Base-by-base conservation (phyloP, 37 sponge, comb jelly and placozoan genomes). In the Eunapius fragilis region DNA sequence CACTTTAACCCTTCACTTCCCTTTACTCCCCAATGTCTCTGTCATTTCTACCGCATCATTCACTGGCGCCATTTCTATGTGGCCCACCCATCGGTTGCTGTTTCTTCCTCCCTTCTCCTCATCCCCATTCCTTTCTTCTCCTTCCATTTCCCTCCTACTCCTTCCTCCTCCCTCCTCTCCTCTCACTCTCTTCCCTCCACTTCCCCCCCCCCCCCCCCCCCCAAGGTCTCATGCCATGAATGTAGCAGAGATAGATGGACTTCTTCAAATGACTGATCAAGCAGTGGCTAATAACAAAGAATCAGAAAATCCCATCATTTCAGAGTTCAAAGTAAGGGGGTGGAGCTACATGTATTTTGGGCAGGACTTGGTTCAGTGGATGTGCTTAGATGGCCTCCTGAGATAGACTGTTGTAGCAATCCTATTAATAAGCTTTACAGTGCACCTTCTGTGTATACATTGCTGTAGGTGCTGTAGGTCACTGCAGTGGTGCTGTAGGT, bases 221-320 rank as follows among this genome's bases (percentile, higher is more conserved):
- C 23, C 0, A 38, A 77, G 74, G 58, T 72, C 80, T n/a, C 80
- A 74, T 28, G 74, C 85, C 2, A 36, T 71, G 28, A 80, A 49
- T 38, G 68, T 79, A 6, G 36, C 25, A 5, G 49, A 72, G 49
- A 79, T 84, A 30, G 34, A 74, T n/a, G 69, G 33, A 19, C 71
- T 88, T 11, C 58, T 58, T 58, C 7, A 13, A 17, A 58, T 1
- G 22, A 11, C 7, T 2, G 68, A 67, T 27, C 5, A 22, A 71
- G n/a, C 38, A 48, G 1, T 22, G 35, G 12, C 72, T 25, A 25
- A 70, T 31, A 22, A 45, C 72, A 58, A 19, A 19, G 22, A 19
- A 19, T 58, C 58, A 11, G 58, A 58, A 58, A 58, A 58, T 58
- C 58, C 58, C 14, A 58, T 58, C 22, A 17, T 58, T 2, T 11